Evolutionary conservation across 2,113 vertebrate genomes (phyloP).

Genomic region (Hipposideros armiger): DNA sequence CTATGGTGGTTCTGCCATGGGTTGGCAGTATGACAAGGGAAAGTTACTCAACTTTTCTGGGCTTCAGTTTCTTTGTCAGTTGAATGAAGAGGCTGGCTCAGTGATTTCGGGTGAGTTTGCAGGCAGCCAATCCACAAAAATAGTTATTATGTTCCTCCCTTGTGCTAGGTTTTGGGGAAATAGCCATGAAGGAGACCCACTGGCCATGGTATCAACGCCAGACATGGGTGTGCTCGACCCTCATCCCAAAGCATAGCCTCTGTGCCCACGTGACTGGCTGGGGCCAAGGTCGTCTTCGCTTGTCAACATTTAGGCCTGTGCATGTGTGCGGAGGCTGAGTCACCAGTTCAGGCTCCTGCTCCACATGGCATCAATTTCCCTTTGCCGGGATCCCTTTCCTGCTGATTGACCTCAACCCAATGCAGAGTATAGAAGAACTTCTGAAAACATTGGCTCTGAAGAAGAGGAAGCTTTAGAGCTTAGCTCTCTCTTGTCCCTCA

Average conservation of each 20-base stretch:
- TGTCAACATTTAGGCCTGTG: neutral
- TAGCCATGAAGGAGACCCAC: neutral
- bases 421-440: neutral
- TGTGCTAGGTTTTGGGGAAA: neutral
- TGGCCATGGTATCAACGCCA: too few relatives aligned
- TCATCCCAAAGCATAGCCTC: neutral
- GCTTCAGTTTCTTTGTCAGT: neutral
- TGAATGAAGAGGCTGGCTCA: neutral
- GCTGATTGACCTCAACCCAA: neutral
- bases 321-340: neutral
- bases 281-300: neutral
- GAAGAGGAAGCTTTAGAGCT: neutral
- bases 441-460: neutral
- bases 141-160: neutral
- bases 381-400: neutral
- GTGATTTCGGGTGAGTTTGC: neutral
- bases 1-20: neutral
- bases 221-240: fast-evolving
- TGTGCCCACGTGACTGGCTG: neutral
- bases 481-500: neutral
- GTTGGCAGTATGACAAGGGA: neutral
- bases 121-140: neutral
- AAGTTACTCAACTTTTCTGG: neutral
- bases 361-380: neutral
- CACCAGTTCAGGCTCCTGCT: neutral